These are phyloP conservation scores for Pomacea canaliculata DNA, from an alignment of 2,888 invertebrate genomes.

Conservation along the genomic window DNA sequence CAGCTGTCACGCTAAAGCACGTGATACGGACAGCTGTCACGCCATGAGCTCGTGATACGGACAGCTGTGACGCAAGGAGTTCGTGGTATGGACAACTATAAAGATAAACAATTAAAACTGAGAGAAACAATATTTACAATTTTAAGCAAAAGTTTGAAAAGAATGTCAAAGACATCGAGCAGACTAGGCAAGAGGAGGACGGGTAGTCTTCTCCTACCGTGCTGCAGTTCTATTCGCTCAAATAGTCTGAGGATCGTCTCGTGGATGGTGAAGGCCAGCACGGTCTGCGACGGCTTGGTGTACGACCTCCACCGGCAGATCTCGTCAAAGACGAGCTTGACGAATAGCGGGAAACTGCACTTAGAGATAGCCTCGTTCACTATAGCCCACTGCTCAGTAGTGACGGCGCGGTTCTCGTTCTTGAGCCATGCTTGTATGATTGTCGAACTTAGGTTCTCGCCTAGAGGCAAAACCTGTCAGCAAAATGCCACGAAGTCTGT, in stretches of 20 bases:
- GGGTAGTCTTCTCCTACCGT: conserved; percentile 52
- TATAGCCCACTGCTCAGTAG: conserved; percentile 93
- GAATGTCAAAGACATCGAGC: no score
- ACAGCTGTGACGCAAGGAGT: no score
- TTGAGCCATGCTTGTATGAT: conserved; percentile 90
- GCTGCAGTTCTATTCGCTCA: conserved; percentile 93
- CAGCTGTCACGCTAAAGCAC: no score
- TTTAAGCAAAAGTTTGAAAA: no score
- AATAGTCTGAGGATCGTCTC: conserved; percentile 97
- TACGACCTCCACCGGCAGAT: conserved; percentile 97
- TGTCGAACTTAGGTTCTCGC: conserved; percentile 93
- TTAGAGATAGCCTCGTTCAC: conserved; percentile 93
- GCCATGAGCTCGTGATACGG: no score
- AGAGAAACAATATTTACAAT: no score
- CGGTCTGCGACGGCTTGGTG: conserved; percentile 91
- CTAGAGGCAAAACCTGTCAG: conserved; percentile 73
- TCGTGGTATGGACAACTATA: no score
- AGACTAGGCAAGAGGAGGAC: no score
- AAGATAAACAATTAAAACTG: no score
- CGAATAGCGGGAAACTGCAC: conserved; percentile 95
- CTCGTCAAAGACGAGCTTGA: conserved; percentile 97
- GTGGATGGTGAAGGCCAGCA: conserved; percentile 94
- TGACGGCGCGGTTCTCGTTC: conserved; percentile 72
- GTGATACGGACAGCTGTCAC: no score
- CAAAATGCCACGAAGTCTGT: not conserved